phyloP scores from a whole-genome alignment of 92 coral and sea anemone genomes.

The Palythoa grandiflora region DNA sequence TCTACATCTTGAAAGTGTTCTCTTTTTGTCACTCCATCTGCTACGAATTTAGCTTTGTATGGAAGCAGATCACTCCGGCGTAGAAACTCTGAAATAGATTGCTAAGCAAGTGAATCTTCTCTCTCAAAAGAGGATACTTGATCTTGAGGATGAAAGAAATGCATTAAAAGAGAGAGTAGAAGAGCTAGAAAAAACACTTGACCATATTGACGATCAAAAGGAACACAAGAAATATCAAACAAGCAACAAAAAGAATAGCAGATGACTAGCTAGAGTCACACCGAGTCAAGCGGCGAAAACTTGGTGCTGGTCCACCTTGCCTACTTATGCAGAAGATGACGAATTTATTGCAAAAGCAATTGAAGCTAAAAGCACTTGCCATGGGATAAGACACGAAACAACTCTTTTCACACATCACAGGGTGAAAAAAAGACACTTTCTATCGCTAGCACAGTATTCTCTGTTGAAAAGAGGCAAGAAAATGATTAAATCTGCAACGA shows the following conservation, averaged over 20 bases:
- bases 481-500: slow-evolving; percentile 40
- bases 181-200: slow-evolving; percentile 6
- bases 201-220: slow-evolving; percentile 19
- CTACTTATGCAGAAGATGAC: slow-evolving; percentile 18
- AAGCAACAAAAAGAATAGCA: slow-evolving; percentile 34
- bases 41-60: slow-evolving; percentile 22
- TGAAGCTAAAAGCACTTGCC: slow-evolving; percentile 27
- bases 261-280: slow-evolving; percentile 11
- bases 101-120: no score
- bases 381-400: slow-evolving; percentile 46
- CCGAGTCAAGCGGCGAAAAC: slow-evolving; percentile 21
- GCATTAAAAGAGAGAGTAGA: slow-evolving; percentile 24
- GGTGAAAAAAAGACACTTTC: slow-evolving; percentile 45
- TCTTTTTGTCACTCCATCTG: slow-evolving; percentile 30
- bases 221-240: neutral
- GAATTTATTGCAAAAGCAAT: slow-evolving; percentile 27
- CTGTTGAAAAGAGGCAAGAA: slow-evolving; percentile 36
- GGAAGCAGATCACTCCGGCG: slow-evolving; percentile 27
- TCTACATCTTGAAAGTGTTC: slow-evolving; percentile 43
- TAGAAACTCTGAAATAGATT: slow-evolving; percentile 4
- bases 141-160: slow-evolving; percentile 13
- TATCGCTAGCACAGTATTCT: slow-evolving; percentile 31
- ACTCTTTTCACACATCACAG: slow-evolving; percentile 40
- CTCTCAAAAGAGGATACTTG: neutral
- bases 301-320: slow-evolving; percentile 39